phyloP scores from a whole-genome alignment of 2,888 invertebrate genomes.

The Leptinotarsa juncta region DNA sequence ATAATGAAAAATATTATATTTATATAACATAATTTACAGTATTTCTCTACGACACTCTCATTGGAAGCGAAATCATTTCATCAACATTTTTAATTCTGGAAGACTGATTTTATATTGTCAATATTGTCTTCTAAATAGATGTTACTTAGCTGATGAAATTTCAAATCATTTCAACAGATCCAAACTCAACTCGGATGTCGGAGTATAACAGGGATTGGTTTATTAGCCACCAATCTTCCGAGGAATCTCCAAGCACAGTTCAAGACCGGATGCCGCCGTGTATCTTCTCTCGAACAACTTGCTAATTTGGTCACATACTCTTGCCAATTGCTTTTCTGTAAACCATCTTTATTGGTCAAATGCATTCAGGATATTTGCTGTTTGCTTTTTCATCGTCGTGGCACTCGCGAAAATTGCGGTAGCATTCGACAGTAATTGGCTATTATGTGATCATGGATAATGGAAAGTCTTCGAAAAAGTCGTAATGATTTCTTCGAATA shows the following conservation, averaged over 20 bases:
- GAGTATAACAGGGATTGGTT: not conserved
- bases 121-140: too few species aligned
- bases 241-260: conserved; percentile 19
- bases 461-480: too few species aligned
- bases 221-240: conserved; percentile 2
- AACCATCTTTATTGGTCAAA: not conserved
- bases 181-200: not conserved
- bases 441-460: not conserved
- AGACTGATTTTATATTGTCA: too few species aligned
- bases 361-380: conserved; percentile 1
- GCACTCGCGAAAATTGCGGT: not conserved
- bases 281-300: conserved; percentile 21
- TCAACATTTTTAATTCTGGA: too few species aligned
- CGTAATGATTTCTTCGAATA: too few species aligned
- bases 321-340: conserved; percentile 36
- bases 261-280: conserved; percentile 40
- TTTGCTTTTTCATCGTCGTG: conserved; percentile 7
- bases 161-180: not conserved
- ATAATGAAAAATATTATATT: too few species aligned
- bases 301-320: conserved; percentile 36
- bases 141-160: not conserved
- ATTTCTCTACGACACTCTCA: too few species aligned
- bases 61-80: too few species aligned
- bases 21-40: too few species aligned
- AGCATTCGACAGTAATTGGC: not conserved